phyloP scores from a whole-genome alignment of 2,797 vertebrate species.

The Cichlasoma orientale region DNA sequence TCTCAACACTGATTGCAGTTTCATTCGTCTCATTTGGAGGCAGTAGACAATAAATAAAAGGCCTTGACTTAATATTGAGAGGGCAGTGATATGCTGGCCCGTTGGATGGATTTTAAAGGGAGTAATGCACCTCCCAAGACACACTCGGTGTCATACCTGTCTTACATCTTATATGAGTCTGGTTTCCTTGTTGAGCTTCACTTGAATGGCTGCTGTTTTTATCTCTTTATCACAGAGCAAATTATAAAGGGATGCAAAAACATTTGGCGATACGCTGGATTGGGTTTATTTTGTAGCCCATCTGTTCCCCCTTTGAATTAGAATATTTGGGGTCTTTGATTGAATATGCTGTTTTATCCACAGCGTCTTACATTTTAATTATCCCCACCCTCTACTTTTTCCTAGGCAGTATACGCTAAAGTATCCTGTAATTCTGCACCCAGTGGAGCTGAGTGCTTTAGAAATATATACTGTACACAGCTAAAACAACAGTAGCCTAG shows the following conservation, averaged over 20 bases:
- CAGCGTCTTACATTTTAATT: slow-evolving; percentile 44
- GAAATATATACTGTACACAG: neutral
- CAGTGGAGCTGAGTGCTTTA: slow-evolving; percentile 28
- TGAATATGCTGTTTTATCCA: slow-evolving; percentile 50
- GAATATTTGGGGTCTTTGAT: slow-evolving; percentile 45
- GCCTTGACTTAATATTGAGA: neutral
- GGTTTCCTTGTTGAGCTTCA: neutral
- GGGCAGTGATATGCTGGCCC: neutral
- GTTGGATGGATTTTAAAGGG: neutral
- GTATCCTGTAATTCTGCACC: slow-evolving; percentile 18
- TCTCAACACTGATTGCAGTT: slow-evolving; percentile 36
- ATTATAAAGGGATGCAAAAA: slow-evolving; percentile 25
- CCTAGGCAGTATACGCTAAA: slow-evolving; percentile 1
- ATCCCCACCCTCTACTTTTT: slow-evolving; percentile 20
- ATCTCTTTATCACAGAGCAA: neutral
- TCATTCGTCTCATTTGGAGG: neutral
- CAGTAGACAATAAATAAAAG: slow-evolving; percentile 1
- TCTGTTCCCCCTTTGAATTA: slow-evolving; percentile 51
- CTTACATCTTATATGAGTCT: neutral
- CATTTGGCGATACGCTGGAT: slow-evolving; percentile 3
- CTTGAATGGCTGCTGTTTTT: neutral
- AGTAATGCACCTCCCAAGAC: neutral
- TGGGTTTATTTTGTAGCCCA: slow-evolving; percentile 44
- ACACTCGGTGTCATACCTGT: neutral
- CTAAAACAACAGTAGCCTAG: neutral